Evolutionary conservation across 2,113 vertebrate species (phyloP).

Genomic region (Hystrix cristata): DNA sequence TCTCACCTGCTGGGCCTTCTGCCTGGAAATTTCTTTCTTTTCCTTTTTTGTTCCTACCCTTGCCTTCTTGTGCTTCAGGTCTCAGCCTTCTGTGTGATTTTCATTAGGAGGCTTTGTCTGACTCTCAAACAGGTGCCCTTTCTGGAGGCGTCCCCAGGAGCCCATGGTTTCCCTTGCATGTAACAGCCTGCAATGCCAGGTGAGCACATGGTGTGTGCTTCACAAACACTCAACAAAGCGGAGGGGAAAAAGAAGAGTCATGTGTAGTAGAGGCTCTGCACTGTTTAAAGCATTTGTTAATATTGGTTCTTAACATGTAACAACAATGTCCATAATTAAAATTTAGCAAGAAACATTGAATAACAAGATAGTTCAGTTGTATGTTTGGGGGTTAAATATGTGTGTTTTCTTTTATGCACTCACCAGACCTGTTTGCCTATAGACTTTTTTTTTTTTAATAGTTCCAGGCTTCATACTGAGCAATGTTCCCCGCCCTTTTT

Average conservation of each 20-base stretch:
- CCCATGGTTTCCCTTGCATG: not conserved
- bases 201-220: not conserved
- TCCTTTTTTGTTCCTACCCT: not conserved
- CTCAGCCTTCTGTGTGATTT: constrained; percentile 1
- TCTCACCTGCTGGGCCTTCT: not conserved
- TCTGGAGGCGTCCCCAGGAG: not conserved
- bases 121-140: not conserved
- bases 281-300: not conserved
- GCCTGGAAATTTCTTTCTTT: not conserved
- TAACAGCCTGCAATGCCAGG: not conserved
- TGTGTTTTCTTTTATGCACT: not conserved
- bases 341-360: constrained; percentile 5
- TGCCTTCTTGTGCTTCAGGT: not conserved
- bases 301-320: constrained; percentile 14
- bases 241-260: not conserved
- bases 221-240: not conserved
- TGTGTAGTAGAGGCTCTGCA: not conserved
- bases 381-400: constrained; percentile 12
- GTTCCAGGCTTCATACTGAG: not conserved
- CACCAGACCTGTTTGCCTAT: not conserved
- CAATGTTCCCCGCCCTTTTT: not conserved
- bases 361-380: not conserved
- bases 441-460: not conserved
- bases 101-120: not conserved
- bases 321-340: not conserved